Evolutionary conservation across 2,797 vertebrate genomes (phyloP).

Genomic region (Danio kyathit): DNA sequence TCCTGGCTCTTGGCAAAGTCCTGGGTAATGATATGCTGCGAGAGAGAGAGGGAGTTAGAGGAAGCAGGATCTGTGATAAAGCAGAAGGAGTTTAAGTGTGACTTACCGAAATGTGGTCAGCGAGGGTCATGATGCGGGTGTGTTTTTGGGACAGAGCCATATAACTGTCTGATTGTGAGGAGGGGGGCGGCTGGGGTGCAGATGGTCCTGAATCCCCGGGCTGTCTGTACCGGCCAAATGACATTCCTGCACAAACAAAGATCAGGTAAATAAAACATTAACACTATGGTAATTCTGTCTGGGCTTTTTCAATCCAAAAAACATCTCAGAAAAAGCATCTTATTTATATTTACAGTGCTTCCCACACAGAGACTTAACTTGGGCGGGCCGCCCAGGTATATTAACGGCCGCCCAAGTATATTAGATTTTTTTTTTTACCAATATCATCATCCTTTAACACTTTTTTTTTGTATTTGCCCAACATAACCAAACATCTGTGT

Average conservation of each 20-base stretch:
- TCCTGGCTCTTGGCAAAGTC: conserved; percentile 97
- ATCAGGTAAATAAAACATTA: conserved; percentile 44
- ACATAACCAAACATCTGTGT: too few species aligned
- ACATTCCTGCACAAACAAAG: conserved; percentile 75
- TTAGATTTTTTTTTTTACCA: too few species aligned
- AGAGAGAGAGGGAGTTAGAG: neutral
- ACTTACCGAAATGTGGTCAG: conserved; percentile 97
- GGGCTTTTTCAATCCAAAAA: too few species aligned
- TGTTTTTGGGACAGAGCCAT: conserved; percentile 88
- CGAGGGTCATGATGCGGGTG: conserved; percentile 96
- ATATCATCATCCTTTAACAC: too few species aligned
- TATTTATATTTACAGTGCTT: too few species aligned
- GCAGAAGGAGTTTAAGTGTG: neutral
- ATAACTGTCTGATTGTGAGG: conserved; percentile 85
- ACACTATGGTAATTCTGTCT: neutral
- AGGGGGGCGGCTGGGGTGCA: conserved; percentile 79
- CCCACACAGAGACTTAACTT: too few species aligned
- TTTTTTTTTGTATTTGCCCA: too few species aligned
- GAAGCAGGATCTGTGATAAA: neutral
- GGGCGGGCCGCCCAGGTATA: too few species aligned
- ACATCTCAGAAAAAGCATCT: too few species aligned
- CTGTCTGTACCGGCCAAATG: conserved; percentile 86
- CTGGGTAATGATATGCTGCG: conserved; percentile 98
- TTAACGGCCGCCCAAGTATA: too few species aligned
- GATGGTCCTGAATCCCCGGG: conserved; percentile 77